Percentiles rank a stretch among this genome's conserved stretches.
Evolutionary conservation across 2,888 invertebrate species (phyloP).

Genomic region (Exocentrus adspersus): DNA sequence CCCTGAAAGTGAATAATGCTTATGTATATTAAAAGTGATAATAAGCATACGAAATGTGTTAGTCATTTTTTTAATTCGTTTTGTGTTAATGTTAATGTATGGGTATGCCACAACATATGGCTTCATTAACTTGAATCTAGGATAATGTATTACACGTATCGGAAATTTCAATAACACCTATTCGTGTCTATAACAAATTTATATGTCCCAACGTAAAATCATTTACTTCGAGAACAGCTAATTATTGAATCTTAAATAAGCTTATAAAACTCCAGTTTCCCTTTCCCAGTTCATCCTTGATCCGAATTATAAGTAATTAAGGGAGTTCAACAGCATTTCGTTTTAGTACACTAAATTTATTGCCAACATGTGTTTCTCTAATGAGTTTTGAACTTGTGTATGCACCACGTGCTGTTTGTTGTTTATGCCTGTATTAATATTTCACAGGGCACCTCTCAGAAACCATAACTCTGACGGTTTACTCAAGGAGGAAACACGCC

Average conservation of each 20-base stretch:
- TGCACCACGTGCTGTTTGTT: slow-evolving; percentile 13
- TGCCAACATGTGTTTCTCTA: slow-evolving; percentile 35
- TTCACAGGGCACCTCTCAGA: background rate
- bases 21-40: slow-evolving; percentile 3
- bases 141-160: background rate
- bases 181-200: background rate
- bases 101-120: background rate
- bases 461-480: background rate
- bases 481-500: too few species aligned
- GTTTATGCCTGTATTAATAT: slow-evolving; percentile 4
- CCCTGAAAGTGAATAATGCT: background rate
- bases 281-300: slow-evolving; percentile 37
- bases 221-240: background rate
- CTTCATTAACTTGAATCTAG: slow-evolving; percentile 16
- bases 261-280: slow-evolving; percentile 1
- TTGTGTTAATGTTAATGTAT: background rate
- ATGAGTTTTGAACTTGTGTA: slow-evolving; percentile 27
- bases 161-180: too few species aligned
- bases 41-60: slow-evolving; percentile 13
- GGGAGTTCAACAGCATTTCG: slow-evolving; percentile 38
- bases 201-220: background rate
- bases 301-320: slow-evolving; percentile 37
- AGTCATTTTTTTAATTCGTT: slow-evolving; percentile 12
- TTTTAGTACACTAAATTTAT: slow-evolving; percentile 29
- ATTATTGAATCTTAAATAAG: background rate